Evolutionary conservation across 2,113 vertebrate species (phyloP).

Genomic region (Todiramphus chloris): DNA sequence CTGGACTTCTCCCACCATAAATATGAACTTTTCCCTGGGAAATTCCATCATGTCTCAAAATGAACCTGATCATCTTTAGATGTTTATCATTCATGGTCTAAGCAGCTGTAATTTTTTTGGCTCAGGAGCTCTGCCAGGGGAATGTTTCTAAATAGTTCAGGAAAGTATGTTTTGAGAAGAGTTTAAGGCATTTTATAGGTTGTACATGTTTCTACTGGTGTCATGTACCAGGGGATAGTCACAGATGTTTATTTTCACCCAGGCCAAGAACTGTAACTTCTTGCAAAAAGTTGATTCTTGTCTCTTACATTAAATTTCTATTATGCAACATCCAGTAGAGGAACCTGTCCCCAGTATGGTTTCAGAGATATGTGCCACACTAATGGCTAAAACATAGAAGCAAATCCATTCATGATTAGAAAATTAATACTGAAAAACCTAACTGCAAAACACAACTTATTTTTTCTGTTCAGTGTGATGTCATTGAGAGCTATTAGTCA

Average conservation of each 20-base stretch:
- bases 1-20: background rate
- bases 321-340: background rate
- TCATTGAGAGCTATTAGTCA: background rate
- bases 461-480: background rate
- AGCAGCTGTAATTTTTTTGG: background rate
- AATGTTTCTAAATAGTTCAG: background rate
- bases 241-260: background rate
- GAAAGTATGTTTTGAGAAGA: background rate
- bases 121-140: background rate
- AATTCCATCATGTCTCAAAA: background rate
- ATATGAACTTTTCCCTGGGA: background rate
- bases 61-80: background rate
- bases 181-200: background rate
- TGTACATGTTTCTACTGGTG: background rate
- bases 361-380: background rate
- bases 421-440: background rate
- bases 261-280: background rate
- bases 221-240: background rate
- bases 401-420: background rate
- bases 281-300: background rate
- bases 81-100: background rate
- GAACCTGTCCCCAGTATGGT: background rate
- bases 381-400: background rate
- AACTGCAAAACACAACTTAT: background rate
- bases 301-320: background rate